Conservation (phyloP, 2,888 invertebrate species). For the Pollenia angustigena region DNA sequence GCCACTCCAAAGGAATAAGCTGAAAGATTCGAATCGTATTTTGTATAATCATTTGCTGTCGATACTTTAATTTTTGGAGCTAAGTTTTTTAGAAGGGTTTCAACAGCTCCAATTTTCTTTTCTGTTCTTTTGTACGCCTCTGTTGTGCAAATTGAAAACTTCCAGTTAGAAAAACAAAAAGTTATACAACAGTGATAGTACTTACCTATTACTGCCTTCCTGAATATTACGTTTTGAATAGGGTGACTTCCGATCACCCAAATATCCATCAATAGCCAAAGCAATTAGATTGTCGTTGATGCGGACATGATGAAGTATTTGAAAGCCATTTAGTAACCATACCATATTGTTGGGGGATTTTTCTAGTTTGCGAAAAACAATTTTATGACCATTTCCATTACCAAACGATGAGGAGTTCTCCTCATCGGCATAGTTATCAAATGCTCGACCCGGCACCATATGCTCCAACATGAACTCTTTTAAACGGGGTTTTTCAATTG, state of each 20-base stretch:
- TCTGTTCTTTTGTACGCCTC: background rate
- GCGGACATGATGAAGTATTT: constrained; percentile 82
- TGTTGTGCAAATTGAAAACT: background rate
- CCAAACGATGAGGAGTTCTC: constrained; percentile 82
- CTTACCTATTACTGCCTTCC: constrained; percentile 82
- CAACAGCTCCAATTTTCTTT: too few relatives aligned
- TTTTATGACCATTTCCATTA: constrained; percentile 84
- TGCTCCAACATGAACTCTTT: constrained; percentile 87
- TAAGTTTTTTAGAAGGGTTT: too few relatives aligned
- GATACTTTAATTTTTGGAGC: too few relatives aligned
- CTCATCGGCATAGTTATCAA: constrained; percentile 84
- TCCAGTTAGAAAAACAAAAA: background rate
- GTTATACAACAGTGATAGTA: background rate
- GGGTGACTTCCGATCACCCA: constrained; percentile 83
- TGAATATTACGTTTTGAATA: constrained; percentile 84
- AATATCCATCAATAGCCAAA: constrained; percentile 84
- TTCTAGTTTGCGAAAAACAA: constrained; percentile 83
- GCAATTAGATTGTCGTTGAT: constrained; percentile 83
- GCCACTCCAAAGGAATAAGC: too few relatives aligned
- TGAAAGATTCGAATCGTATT: too few relatives aligned
- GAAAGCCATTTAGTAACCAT: constrained; percentile 84
- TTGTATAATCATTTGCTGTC: too few relatives aligned
- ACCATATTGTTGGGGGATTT: constrained; percentile 81
- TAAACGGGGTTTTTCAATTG: constrained; percentile 85
- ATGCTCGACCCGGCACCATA: constrained; percentile 86